Conservation (phyloP, 2,113 vertebrate species). For the Aldabrachelys gigantea region DNA sequence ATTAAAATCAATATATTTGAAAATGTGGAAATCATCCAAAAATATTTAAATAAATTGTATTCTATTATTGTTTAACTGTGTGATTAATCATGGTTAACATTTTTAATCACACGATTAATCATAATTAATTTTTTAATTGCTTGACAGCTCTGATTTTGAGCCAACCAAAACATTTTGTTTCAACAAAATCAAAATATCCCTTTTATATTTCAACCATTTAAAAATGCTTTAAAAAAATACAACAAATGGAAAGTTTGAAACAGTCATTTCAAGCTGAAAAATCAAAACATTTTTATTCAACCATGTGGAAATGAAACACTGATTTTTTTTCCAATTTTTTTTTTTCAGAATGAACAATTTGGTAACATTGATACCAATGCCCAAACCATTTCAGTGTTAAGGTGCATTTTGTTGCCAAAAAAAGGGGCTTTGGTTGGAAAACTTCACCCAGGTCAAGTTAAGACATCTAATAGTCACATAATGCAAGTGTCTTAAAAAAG, state of each 20-base stretch:
- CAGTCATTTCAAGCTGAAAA: not conserved
- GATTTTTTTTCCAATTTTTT: not conserved
- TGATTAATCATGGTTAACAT: too few relatives aligned
- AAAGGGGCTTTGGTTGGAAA: too few relatives aligned
- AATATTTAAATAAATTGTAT: too few relatives aligned
- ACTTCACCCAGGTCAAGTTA: too few relatives aligned
- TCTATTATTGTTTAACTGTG: too few relatives aligned
- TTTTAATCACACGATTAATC: too few relatives aligned
- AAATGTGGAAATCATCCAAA: too few relatives aligned
- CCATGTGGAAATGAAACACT: not conserved
- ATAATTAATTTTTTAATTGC: too few relatives aligned
- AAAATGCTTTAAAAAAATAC: not conserved
- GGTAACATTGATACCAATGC: not conserved
- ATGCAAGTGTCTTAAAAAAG: too few relatives aligned
- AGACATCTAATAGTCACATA: too few relatives aligned
- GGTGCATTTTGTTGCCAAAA: not conserved
- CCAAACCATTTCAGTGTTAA: not conserved
- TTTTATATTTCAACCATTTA: not conserved
- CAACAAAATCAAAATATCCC: not conserved
- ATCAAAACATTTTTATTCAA: not conserved
- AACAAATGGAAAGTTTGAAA: not conserved
- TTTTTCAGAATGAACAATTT: not conserved
- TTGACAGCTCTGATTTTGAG: not conserved
- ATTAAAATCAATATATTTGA: too few relatives aligned
- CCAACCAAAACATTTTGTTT: not conserved